Evolutionary conservation across 1,140 invertebrate genomes (phyloP).

Genomic region (Bombus huntii): DNA sequence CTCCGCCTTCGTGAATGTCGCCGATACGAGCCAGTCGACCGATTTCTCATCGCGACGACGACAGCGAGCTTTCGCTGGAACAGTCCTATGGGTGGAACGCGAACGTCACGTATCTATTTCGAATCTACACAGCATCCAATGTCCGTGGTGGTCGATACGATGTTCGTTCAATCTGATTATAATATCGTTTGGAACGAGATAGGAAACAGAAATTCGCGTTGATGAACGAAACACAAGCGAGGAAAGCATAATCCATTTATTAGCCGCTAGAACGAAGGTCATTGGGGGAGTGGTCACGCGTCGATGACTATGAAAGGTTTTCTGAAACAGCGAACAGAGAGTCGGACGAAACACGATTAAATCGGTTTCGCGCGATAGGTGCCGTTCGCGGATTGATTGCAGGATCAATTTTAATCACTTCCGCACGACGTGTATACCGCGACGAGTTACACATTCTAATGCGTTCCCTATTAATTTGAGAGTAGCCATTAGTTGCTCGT

Average conservation of each 20-base stretch:
- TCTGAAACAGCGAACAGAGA: background rate
- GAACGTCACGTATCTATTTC: too few species aligned
- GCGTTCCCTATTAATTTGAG: conserved; percentile 51
- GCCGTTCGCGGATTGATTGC: conserved; percentile 43
- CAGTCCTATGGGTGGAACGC: too few species aligned
- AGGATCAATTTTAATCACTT: conserved; percentile 58
- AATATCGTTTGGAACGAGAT: too few species aligned
- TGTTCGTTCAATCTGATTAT: too few species aligned
- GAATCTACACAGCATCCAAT: too few species aligned
- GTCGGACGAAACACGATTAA: conserved; percentile 41
- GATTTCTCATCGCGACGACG: background rate
- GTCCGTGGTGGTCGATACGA: too few species aligned
- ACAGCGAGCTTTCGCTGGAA: background rate
- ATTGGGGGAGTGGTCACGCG: too few species aligned
- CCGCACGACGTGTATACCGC: conserved; percentile 9
- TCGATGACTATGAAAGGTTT: conserved; percentile 3
- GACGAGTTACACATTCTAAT: conserved; percentile 45
- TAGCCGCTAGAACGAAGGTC: too few species aligned
- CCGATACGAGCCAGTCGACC: background rate
- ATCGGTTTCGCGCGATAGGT: conserved; percentile 20
- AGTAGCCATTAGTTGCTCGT: conserved; percentile 31
- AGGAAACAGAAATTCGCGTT: too few species aligned
- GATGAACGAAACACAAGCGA: too few species aligned
- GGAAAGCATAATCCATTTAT: too few species aligned
- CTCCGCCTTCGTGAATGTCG: background rate